Percentiles rank a stretch among this genome's conserved stretches.
Evolutionary conservation across 1,140 invertebrate genomes (phyloP).

Genomic region (Zaprionus africanus): DNA sequence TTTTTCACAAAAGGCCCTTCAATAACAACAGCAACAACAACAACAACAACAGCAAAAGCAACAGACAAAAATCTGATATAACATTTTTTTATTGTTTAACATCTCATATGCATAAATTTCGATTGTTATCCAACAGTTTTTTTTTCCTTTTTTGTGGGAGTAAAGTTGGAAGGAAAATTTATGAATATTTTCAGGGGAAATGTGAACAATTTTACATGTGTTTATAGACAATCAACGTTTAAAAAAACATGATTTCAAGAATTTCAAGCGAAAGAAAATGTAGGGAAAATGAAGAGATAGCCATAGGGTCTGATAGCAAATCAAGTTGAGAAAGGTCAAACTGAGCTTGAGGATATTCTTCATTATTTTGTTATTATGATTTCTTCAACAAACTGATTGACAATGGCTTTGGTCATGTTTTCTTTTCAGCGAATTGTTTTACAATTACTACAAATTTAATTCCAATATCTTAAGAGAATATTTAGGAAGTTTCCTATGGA

Average conservation of each 20-base stretch:
- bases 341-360: neutral
- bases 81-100: conserved; percentile 26
- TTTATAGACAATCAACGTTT: conserved; percentile 7
- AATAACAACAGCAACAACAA: neutral
- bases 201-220: conserved; percentile 16
- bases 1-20: neutral
- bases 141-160: neutral
- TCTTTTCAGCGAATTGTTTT: neutral
- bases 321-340: neutral
- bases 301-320: neutral
- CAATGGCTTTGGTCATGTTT: neutral
- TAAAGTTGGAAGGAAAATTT: neutral
- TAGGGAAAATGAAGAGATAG: neutral
- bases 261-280: neutral
- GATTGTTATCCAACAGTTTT: conserved; percentile 22
- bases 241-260: neutral
- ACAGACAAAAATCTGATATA: conserved; percentile 24
- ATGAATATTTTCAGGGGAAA: conserved; percentile 8
- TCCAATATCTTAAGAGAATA: no score
- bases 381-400: neutral
- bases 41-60: neutral
- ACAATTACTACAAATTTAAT: no score
- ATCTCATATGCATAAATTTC: conserved; percentile 38
- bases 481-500: no score
- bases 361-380: no score